These are phyloP conservation scores for Stictocephala bisonia DNA, from an alignment of 2,888 invertebrate species.

Conservation along the genomic window DNA sequence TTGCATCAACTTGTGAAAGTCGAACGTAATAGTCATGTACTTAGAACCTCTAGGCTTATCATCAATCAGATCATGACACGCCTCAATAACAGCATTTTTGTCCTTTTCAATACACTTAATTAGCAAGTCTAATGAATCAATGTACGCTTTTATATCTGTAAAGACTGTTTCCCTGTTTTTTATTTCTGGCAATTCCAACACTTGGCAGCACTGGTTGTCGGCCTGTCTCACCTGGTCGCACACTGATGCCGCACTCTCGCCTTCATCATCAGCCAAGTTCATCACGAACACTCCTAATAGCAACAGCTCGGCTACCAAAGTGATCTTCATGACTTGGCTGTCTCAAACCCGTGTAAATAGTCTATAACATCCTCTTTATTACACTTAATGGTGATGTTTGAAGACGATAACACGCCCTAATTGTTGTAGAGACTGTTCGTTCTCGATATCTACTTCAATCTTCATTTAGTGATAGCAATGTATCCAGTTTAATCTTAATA, in stretches of 20 bases:
- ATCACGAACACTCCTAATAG: constrained; percentile 29
- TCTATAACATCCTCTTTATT: no score
- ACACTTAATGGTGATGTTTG: no score
- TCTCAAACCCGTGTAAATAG: no score
- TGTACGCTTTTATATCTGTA: neutral
- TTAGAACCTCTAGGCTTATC: constrained; percentile 18
- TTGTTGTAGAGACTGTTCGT: no score
- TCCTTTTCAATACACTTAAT: neutral
- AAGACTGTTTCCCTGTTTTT: constrained; percentile 2
- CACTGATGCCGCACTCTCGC: neutral
- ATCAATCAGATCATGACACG: constrained; percentile 12
- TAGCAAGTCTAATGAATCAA: constrained; percentile 11
- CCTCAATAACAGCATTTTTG: neutral
- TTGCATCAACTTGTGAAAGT: neutral
- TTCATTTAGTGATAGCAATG: no score
- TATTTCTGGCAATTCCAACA: neutral
- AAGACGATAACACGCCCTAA: no score
- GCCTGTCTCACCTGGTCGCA: constrained; percentile 6
- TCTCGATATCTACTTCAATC: no score
- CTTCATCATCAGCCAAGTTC: constrained; percentile 25
- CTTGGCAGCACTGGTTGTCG: constrained; percentile 3
- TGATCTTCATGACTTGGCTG: constrained; percentile 28
- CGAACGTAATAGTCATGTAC: constrained; percentile 21
- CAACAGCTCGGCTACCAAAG: constrained; percentile 16
- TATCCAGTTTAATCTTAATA: no score